These are phyloP conservation scores for Esox masquinongy DNA, from an alignment of 2,797 vertebrate species.

Conservation along the genomic window DNA sequence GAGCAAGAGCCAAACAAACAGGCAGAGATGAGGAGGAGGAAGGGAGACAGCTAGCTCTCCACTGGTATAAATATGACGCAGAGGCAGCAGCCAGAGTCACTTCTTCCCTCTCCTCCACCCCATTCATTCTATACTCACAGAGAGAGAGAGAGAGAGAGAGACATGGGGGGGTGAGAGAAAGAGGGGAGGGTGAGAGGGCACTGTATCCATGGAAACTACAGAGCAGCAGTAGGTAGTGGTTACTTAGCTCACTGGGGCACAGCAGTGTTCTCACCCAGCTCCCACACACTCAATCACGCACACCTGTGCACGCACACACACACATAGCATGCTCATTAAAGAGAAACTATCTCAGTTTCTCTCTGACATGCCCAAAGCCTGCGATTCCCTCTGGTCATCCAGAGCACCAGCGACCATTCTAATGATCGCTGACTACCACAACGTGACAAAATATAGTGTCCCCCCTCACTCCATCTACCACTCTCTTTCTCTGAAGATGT, in stretches of 20 bases:
- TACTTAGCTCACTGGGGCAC: slow-evolving; percentile 72
- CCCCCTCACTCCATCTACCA: slow-evolving; percentile 32
- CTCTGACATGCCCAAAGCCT: slow-evolving; percentile 37
- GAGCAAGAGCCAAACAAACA: slow-evolving; percentile 32
- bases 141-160: slow-evolving; percentile 25
- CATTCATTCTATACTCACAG: slow-evolving; percentile 74
- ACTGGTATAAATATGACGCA: slow-evolving; percentile 83
- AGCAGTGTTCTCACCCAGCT: slow-evolving; percentile 47
- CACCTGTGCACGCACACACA: slow-evolving; percentile 11
- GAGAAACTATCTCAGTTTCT: slow-evolving; percentile 30
- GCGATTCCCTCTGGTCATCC: slow-evolving; percentile 55
- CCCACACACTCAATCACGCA: not conserved
- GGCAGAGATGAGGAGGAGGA: slow-evolving; percentile 36
- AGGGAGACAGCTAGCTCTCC: slow-evolving; percentile 61
- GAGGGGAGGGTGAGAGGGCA: slow-evolving; percentile 63
- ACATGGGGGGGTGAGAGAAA: slow-evolving; percentile 25
- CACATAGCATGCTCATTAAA: slow-evolving; percentile 29
- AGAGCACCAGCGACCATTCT: slow-evolving; percentile 38
- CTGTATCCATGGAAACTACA: slow-evolving; percentile 86
- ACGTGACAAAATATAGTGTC: slow-evolving; percentile 67
- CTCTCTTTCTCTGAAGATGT: slow-evolving; percentile 1
- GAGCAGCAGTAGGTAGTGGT: slow-evolving; percentile 74
- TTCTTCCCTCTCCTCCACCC: slow-evolving; percentile 64
- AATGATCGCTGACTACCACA: slow-evolving; percentile 50
- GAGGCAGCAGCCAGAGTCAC: slow-evolving; percentile 77